Evolutionary conservation across 2,797 vertebrate species (phyloP), one percentile per base, ranked within the genome.

Genomic region (Anguilla obscura): DNA sequence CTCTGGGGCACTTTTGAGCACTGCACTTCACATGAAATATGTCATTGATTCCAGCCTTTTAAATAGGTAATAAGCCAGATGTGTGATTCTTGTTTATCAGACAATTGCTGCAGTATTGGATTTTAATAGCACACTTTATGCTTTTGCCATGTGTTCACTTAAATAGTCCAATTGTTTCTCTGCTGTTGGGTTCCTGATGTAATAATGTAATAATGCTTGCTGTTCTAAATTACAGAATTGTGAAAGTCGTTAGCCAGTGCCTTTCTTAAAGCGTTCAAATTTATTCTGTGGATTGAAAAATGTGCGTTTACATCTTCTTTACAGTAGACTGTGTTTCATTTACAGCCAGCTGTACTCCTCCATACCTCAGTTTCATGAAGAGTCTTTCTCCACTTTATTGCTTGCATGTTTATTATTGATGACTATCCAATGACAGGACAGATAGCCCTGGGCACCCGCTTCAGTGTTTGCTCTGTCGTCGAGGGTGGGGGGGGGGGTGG

Each of bases 351-450:
- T 3, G 10, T 48, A 45, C 50, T 76, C 33, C 30, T 40, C 36
- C 36, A 14, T 48, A 18, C 3, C 48, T 71, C 30, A 24, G 71
- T 87, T 24, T 79, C 74, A 79, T 21, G 74, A 45, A 40, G 3
- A 18, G 18, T 40, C 74, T 21, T 76, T 33, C 30, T 36, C 1
- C 1, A 14, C 71, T 76, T 79, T 79, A 33, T 74, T 33, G 33
- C 30, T 40, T 79, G 74, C 74, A 45, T 79, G 30, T 79, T 40
- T 79, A 45, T 79, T 79, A 40, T 84, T 84, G 82, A 54, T 56
- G 0, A 54, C 82, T 84, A 18, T 52, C n/a, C 48, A 27, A 5
- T 56, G 48, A 56, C 50, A 56, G 50, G 8, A 27, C 52, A 54
- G 82, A 52, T 84, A 16, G 48, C 52, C 27, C 30, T 30, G 50